Evolutionary conservation across 2,797 vertebrate genomes (phyloP).

Genomic region (Cichlasoma orientale): DNA sequence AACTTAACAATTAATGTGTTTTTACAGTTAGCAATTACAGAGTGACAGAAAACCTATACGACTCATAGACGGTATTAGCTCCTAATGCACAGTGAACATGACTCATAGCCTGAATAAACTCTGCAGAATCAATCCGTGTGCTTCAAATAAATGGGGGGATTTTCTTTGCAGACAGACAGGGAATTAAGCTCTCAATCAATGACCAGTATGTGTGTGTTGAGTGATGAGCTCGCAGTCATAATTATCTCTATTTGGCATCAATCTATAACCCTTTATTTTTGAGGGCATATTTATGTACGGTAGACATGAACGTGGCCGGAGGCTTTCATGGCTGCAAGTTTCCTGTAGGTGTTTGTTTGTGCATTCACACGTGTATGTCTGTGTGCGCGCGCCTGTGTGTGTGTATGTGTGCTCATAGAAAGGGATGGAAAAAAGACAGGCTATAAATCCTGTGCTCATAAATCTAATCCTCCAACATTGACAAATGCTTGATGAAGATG

Average conservation of each 20-base stretch:
- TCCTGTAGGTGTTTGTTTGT: constrained; percentile 24
- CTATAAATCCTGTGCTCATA: constrained; percentile 78
- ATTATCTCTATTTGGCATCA: constrained; percentile 61
- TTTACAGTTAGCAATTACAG: constrained; percentile 57
- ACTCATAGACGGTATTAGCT: constrained; percentile 50
- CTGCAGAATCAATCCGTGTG: constrained; percentile 61
- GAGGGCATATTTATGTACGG: constrained; percentile 27
- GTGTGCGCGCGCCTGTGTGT: not conserved
- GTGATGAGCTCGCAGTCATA: constrained; percentile 52
- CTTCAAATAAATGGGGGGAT: constrained; percentile 67
- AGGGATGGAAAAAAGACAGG: constrained; percentile 32
- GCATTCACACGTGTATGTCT: constrained; percentile 2
- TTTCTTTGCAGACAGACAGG: constrained; percentile 64
- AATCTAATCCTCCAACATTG: constrained; percentile 81
- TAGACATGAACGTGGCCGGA: constrained; percentile 2
- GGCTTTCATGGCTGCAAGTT: constrained; percentile 10
- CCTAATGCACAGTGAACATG: constrained; percentile 57
- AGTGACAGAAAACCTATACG: constrained; percentile 62
- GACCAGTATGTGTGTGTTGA: constrained; percentile 45
- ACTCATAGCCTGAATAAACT: constrained; percentile 63
- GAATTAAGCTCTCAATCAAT: constrained; percentile 75
- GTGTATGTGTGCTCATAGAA: constrained; percentile 17
- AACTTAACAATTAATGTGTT: constrained; percentile 30
- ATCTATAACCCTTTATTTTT: constrained; percentile 40
- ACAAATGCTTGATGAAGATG: constrained; percentile 86